These are phyloP conservation scores for Melospiza georgiana DNA, from an alignment of 2,113 vertebrate species.

Conservation along the genomic window DNA sequence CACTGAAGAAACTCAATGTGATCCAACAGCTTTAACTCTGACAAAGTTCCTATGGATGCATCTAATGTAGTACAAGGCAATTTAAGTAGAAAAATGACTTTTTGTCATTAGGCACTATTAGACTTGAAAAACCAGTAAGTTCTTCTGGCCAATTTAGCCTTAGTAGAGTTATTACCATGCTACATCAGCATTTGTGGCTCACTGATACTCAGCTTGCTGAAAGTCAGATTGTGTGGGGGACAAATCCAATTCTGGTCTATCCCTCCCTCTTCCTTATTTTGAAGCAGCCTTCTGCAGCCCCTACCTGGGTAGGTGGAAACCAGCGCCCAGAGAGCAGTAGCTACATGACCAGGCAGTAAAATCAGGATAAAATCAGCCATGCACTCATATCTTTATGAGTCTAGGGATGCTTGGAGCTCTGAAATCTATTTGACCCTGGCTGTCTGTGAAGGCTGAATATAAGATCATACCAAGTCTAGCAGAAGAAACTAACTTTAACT, in stretches of 20 bases:
- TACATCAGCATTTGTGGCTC: neutral
- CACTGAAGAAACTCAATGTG: neutral
- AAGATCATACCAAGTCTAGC: rapidly evolving
- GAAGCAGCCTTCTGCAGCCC: neutral
- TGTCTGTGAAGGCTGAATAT: neutral
- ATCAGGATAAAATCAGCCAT: neutral
- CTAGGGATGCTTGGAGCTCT: neutral
- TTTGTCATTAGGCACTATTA: neutral
- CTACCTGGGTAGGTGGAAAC: neutral
- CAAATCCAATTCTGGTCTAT: neutral
- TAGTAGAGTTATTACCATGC: neutral
- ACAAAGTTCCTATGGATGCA: neutral
- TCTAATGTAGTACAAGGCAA: neutral
- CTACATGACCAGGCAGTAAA: neutral
- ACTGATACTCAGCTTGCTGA: neutral
- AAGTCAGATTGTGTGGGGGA: neutral
- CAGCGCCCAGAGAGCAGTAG: neutral
- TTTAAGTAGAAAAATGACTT: neutral
- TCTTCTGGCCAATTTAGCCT: neutral
- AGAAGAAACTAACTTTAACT: neutral
- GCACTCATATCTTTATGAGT: rapidly evolving
- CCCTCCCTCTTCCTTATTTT: neutral
- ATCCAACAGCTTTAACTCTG: neutral
- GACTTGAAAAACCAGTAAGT: neutral
- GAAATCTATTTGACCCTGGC: neutral